Conservation (phyloP, 2,797 vertebrate genomes). For the Poecilia picta region DNA sequence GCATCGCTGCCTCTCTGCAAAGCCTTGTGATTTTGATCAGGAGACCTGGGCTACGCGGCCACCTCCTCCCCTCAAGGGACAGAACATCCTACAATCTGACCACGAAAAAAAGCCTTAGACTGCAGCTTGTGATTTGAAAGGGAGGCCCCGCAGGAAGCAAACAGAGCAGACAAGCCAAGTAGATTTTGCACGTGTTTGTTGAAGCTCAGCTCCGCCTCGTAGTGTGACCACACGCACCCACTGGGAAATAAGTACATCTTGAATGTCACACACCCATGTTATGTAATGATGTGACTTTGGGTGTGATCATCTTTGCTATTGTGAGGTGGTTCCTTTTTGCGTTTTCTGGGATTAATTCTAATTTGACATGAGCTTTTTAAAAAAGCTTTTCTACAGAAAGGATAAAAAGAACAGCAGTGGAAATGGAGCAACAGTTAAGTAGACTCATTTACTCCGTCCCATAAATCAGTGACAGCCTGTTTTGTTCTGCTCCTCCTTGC, state of each 20-base stretch:
- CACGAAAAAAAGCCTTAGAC: conserved; percentile 48
- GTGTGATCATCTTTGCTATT: conserved; percentile 18
- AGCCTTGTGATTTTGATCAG: conserved; percentile 74
- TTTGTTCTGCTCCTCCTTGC: conserved; percentile 55
- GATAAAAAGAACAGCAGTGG: conserved; percentile 13
- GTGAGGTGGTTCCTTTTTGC: neutral
- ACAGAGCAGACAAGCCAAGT: conserved; percentile 32
- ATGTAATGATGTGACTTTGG: conserved; percentile 47
- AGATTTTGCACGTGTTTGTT: conserved; percentile 59
- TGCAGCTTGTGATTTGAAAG: conserved; percentile 57
- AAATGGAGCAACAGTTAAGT: conserved; percentile 21
- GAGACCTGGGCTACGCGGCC: conserved; percentile 45
- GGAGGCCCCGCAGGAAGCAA: conserved; percentile 16
- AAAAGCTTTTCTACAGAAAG: neutral
- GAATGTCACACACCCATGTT: conserved; percentile 11
- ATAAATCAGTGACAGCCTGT: conserved; percentile 54
- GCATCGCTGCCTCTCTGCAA: conserved; percentile 42
- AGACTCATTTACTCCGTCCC: conserved; percentile 67
- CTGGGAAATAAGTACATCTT: conserved; percentile 24
- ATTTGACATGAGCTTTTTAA: neutral
- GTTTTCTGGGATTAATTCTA: conserved; percentile 12
- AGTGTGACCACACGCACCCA: conserved; percentile 31
- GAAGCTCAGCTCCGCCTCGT: conserved; percentile 23
- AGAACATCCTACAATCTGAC: conserved; percentile 52
- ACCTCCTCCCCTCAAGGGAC: conserved; percentile 54